Percentiles rank a stretch among this genome's conserved stretches.
phyloP scores from a whole-genome alignment of 2,113 vertebrate species.

The cattle (Bos taurus) region ARS-UCD2.0 NC_037356.1:23363001-23363500 shows the following conservation, averaged over 20 bases:
- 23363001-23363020: background rate
- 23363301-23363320: background rate
- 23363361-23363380: background rate
- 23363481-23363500: background rate
- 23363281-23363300: fast-evolving
- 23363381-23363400: background rate
- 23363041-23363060: background rate
- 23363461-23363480: background rate
- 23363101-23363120: background rate
- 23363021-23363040: background rate
- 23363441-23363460: fast-evolving
- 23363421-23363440: background rate
- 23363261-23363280: fast-evolving
- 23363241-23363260: background rate
- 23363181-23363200: background rate
- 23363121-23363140: background rate
- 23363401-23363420: background rate
- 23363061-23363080: background rate
- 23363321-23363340: background rate
- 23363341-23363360: background rate
- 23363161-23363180: background rate
- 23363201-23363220: background rate
- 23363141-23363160: background rate
- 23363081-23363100: background rate
- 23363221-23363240: background rate